Evolutionary conservation across 2,888 invertebrate species (phyloP).

Genomic region (Pterobdella sp.): DNA sequence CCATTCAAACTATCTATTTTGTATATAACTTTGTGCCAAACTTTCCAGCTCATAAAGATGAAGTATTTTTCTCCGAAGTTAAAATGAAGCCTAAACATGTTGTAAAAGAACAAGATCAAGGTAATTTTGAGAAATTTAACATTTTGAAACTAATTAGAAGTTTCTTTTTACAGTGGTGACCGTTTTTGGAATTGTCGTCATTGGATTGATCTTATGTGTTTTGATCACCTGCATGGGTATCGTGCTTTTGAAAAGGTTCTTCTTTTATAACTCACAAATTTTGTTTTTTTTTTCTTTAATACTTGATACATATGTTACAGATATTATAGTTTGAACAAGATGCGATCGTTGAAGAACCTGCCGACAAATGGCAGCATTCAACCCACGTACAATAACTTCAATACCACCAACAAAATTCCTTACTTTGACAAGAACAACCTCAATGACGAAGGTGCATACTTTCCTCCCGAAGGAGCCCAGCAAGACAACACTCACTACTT

Average conservation of each 20-base stretch:
- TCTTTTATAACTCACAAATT: background rate
- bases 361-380: background rate
- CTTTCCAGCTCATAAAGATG: conserved; percentile 1
- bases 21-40: background rate
- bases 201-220: conserved; percentile 17
- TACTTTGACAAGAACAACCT: conserved; percentile 3
- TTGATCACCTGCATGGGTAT: conserved; percentile 18
- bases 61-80: background rate
- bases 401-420: background rate
- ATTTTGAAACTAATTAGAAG: background rate
- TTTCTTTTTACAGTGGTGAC: conserved; percentile 1
- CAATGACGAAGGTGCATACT: conserved; percentile 5
- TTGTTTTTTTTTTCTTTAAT: background rate
- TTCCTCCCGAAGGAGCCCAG: conserved; percentile 11
- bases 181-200: conserved; percentile 5
- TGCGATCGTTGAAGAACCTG: conserved; percentile 15
- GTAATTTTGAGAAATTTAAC: background rate
- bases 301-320: background rate
- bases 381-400: background rate
- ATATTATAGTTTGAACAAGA: conserved; percentile 21
- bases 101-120: background rate
- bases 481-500: conserved; percentile 24
- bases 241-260: conserved; percentile 17
- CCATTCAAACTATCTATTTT: background rate
- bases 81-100: background rate